A percentile compares a stretch with the other conserved stretches of the same genome.
phyloP scores from a whole-genome alignment of 2,888 invertebrate species.

The Gymnosoma rotundatum region DNA sequence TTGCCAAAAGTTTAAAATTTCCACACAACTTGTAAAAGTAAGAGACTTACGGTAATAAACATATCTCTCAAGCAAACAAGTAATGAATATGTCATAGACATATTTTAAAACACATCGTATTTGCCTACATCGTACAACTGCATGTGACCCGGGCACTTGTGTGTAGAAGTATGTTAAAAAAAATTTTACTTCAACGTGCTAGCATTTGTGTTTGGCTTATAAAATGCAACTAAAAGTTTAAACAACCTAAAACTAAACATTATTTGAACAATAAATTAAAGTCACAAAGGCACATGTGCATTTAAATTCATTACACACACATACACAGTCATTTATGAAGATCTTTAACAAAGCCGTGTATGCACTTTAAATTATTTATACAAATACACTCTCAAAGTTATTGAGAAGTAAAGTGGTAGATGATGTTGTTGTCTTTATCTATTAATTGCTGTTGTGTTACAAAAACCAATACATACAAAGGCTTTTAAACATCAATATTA shows the following conservation, averaged over 20 bases:
- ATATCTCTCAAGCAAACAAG: conserved; percentile 33
- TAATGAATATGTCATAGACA: conserved; percentile 54
- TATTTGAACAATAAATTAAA: conserved; percentile 64
- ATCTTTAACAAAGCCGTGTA: conserved; percentile 1
- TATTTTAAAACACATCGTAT: background rate
- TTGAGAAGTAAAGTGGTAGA: conserved; percentile 37
- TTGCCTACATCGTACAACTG: background rate
- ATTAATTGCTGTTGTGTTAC: background rate
- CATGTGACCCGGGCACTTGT: background rate
- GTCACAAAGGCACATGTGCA: conserved; percentile 48
- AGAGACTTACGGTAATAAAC: conserved; percentile 42
- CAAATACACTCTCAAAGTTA: conserved; percentile 10
- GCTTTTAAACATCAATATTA: conserved; percentile 60
- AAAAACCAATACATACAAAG: conserved; percentile 60
- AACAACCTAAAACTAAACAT: conserved; percentile 48
- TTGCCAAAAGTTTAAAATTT: conserved; percentile 21
- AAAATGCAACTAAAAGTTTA: conserved; percentile 57
- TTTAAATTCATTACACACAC: conserved; percentile 41
- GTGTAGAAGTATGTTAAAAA: conserved; percentile 1
- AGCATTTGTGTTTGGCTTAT: conserved; percentile 13
- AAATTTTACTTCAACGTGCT: background rate
- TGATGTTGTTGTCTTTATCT: conserved; percentile 7
- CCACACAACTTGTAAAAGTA: background rate
- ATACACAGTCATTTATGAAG: background rate
- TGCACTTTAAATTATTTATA: conserved; percentile 26